phyloP scores from a whole-genome alignment of 2,888 invertebrate species.

The Drosophila demipolita region DNA sequence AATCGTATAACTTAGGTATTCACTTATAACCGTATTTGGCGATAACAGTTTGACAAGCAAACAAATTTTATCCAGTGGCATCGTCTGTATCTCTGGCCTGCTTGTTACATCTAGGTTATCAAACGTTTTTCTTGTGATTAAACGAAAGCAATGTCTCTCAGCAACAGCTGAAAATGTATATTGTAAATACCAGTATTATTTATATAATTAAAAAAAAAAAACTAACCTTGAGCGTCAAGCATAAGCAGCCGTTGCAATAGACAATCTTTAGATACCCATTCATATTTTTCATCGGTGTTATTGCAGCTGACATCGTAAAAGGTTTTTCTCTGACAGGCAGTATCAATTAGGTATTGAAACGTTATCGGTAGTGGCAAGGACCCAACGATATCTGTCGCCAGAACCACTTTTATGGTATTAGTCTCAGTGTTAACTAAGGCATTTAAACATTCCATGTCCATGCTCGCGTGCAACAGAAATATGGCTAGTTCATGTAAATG shows the following conservation, averaged over 20 bases:
- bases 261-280: slow-evolving; percentile 61
- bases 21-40: slow-evolving; percentile 52
- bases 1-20: slow-evolving; percentile 55
- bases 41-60: slow-evolving; percentile 52
- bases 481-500: slow-evolving; percentile 43
- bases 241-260: slow-evolving; percentile 45
- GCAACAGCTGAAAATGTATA: slow-evolving; percentile 3
- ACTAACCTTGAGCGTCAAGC: slow-evolving; percentile 50
- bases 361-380: slow-evolving; percentile 45
- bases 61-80: slow-evolving; percentile 63
- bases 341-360: slow-evolving; percentile 64
- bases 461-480: slow-evolving; percentile 45
- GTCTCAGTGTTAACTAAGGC: slow-evolving; percentile 19
- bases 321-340: slow-evolving; percentile 40
- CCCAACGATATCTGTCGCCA: slow-evolving; percentile 60
- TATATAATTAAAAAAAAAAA: neutral
- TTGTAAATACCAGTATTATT: neutral
- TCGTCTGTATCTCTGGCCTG: slow-evolving; percentile 38
- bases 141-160: slow-evolving; percentile 49
- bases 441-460: slow-evolving; percentile 46
- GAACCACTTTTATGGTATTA: slow-evolving; percentile 41
- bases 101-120: slow-evolving; percentile 21
- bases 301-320: slow-evolving; percentile 36
- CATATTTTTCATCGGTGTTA: slow-evolving; percentile 38
- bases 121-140: slow-evolving; percentile 42